A percentile compares a stretch with the other conserved stretches of the same genome.
phyloP scores from a whole-genome alignment of 2,113 vertebrate species.

The Entomyzon cyanotis region DNA sequence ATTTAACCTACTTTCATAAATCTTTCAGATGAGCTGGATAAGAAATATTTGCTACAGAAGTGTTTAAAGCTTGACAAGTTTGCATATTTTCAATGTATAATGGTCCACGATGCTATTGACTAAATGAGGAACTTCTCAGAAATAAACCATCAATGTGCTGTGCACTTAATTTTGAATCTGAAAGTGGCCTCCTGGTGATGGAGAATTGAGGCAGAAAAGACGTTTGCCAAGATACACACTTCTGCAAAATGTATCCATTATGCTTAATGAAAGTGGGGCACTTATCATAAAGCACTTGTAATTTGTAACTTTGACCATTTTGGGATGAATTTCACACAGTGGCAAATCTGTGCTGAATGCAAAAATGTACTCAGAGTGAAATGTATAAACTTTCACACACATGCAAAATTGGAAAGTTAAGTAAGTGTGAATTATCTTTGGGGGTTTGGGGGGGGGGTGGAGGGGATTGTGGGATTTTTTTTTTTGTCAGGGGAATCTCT shows the following conservation, averaged over 20 bases:
- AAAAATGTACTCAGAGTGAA: not conserved
- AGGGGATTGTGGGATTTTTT: not conserved
- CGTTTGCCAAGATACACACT: not conserved
- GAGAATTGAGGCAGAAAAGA: not conserved
- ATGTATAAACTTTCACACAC: not conserved
- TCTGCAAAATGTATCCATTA: not conserved
- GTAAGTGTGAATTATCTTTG: not conserved
- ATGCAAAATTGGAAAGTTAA: not conserved
- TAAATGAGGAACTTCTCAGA: not conserved
- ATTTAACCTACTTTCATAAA: not conserved
- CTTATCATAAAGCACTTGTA: not conserved
- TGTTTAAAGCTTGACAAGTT: not conserved
- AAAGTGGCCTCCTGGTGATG: not conserved
- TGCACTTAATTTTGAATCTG: not conserved
- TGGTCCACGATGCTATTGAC: not conserved
- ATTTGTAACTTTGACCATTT: slow-evolving; percentile 26
- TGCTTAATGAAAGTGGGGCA: slow-evolving; percentile 18
- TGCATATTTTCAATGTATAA: not conserved
- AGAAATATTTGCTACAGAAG: not conserved
- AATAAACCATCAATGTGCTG: not conserved
- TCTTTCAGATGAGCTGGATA: not conserved
- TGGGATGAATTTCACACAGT: not conserved
- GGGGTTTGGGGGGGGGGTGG: no score
- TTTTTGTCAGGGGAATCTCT: not conserved
- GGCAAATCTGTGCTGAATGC: not conserved